A percentile compares a stretch with the other conserved stretches of the same genome.
Conservation (phyloP, 1,140 invertebrate species). For the Dryas iulia region DNA sequence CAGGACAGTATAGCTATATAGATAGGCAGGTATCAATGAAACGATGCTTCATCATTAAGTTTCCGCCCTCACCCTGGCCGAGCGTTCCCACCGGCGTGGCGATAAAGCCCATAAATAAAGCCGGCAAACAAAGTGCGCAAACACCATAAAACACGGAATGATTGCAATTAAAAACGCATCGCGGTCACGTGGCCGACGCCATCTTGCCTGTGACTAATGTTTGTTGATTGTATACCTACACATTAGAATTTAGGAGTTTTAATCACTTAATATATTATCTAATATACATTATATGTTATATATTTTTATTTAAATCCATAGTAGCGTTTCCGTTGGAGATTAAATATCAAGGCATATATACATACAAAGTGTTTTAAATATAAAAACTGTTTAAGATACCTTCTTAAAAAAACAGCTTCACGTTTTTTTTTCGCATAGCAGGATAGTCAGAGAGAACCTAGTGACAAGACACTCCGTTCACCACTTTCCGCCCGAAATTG, state of each 20-base stretch:
- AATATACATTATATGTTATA: no score
- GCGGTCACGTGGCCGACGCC: conserved; percentile 65
- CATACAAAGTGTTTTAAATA: no score
- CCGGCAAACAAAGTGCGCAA: conserved; percentile 71
- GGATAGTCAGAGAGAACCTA: no score
- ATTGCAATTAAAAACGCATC: conserved; percentile 79
- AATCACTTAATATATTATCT: background rate
- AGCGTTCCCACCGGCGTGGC: conserved; percentile 68
- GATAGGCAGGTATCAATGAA: conserved; percentile 5
- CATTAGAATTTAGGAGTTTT: background rate
- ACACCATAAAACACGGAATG: conserved; percentile 78
- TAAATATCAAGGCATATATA: no score
- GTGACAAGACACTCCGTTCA: no score
- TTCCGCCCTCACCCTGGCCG: conserved; percentile 36
- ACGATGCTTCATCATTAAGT: conserved; percentile 27
- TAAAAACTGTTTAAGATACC: no score
- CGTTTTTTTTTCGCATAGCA: no score
- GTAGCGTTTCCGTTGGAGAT: no score
- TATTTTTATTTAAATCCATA: no score
- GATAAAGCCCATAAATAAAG: conserved; percentile 76
- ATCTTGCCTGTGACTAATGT: conserved; percentile 54
- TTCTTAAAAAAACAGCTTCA: no score
- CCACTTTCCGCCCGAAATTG: no score
- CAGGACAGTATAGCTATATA: background rate
- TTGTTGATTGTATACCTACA: conserved; percentile 19